Conservation (phyloP, 2,113 vertebrate species). For the Gadus chalcogrammus region DNA sequence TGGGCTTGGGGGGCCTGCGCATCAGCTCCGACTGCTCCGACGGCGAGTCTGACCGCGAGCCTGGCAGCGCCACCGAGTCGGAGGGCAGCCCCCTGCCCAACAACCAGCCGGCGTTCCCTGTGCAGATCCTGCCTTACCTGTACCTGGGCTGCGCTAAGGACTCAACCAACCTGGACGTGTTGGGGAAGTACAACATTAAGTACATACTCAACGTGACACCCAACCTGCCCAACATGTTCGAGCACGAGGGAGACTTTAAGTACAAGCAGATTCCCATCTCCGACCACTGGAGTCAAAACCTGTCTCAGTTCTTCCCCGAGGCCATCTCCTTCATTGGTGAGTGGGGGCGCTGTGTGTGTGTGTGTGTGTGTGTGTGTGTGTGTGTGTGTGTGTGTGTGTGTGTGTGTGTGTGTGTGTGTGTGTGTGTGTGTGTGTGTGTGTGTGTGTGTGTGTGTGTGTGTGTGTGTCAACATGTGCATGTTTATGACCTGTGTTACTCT, state of each 20-base stretch:
- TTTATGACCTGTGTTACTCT: not conserved
- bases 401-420: constrained; percentile 4
- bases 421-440: not conserved
- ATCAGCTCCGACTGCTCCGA: constrained; percentile 97
- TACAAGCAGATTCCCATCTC: constrained; percentile 99
- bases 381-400: constrained; percentile 2
- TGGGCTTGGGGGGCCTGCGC: constrained; percentile 89
- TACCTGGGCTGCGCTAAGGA: constrained; percentile 99
- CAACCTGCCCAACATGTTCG: constrained; percentile 98
- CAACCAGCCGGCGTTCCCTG: constrained; percentile 95
- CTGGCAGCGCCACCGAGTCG: constrained; percentile 93
- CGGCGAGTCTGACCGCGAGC: constrained; percentile 92
- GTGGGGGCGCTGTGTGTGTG: constrained; percentile 46
- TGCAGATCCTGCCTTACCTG: constrained; percentile 96
- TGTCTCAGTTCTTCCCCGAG: constrained; percentile 98
- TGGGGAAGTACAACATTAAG: constrained; percentile 97
- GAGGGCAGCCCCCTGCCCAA: constrained; percentile 91
- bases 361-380: not conserved
- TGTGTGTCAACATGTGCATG: not conserved
- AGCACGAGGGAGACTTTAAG: constrained; percentile 94
- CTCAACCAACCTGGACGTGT: constrained; percentile 92
- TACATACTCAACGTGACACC: constrained; percentile 99
- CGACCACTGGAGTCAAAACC: constrained; percentile 99
- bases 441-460: not conserved
- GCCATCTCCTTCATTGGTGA: constrained; percentile 99